Evolutionary conservation across 2,797 vertebrate genomes (phyloP).

Genomic region (Sebastes reedi): DNA sequence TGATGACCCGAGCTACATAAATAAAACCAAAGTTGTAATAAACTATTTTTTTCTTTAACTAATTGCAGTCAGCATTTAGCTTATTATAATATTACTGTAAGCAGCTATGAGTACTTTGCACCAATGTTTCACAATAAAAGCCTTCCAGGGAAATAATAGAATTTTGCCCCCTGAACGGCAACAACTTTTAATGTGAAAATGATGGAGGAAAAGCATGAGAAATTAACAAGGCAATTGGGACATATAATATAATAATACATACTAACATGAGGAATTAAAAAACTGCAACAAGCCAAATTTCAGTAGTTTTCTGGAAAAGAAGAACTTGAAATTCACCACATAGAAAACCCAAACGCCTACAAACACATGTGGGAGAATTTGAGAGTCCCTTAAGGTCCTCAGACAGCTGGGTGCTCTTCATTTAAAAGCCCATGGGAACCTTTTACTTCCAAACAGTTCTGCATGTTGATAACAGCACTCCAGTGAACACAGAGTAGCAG

Average conservation of each 20-base stretch:
- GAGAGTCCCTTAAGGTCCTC: conserved; percentile 21
- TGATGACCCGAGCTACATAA: neutral
- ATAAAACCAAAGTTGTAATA: neutral
- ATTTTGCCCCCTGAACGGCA: neutral
- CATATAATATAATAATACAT: neutral
- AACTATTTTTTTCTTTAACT: neutral
- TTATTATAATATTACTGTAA: neutral
- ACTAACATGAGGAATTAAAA: neutral
- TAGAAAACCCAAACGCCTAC: neutral
- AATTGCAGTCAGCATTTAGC: neutral
- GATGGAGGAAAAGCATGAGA: neutral
- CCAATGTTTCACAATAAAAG: neutral
- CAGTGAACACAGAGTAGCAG: conserved; percentile 33
- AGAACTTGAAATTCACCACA: neutral
- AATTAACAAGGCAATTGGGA: neutral
- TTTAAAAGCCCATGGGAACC: conserved; percentile 32
- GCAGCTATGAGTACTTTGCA: neutral
- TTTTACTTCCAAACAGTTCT: conserved; percentile 39
- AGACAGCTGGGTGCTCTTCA: conserved; percentile 53
- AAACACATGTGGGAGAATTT: neutral
- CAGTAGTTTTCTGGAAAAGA: neutral
- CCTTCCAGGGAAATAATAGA: neutral
- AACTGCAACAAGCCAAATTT: neutral
- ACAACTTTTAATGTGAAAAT: neutral
- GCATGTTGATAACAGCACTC: conserved; percentile 42